Evolutionary conservation across 2,797 vertebrate species (phyloP).

Genomic region (Oophaga sylvatica): DNA sequence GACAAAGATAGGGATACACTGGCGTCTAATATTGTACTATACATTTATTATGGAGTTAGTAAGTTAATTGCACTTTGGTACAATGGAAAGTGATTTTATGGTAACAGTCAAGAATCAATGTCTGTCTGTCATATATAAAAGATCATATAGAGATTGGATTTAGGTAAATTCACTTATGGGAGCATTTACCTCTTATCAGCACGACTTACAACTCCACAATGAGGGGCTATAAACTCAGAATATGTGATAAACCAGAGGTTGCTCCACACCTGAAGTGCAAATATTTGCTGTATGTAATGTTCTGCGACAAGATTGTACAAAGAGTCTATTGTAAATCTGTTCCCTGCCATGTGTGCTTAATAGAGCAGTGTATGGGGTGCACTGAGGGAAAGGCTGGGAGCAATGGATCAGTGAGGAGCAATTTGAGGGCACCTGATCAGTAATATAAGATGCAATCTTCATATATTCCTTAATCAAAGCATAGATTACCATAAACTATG

Average conservation of each 20-base stretch:
- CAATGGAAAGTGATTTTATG: background rate
- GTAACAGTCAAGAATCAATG: background rate
- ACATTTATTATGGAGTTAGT: background rate
- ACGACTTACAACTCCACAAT: constrained; percentile 39
- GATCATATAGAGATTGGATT: constrained; percentile 37
- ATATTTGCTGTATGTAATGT: constrained; percentile 65
- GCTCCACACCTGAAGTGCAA: constrained; percentile 66
- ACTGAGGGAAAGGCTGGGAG: constrained; percentile 7
- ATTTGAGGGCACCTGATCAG: background rate
- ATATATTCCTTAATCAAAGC: background rate
- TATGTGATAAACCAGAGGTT: constrained; percentile 40
- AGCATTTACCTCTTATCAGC: constrained; percentile 50
- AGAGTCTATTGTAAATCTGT: constrained; percentile 61
- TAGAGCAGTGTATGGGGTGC: background rate
- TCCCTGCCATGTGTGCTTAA: constrained; percentile 21
- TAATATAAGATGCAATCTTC: background rate
- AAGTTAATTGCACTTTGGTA: background rate
- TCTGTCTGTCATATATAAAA: background rate
- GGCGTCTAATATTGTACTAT: background rate
- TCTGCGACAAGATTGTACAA: constrained; percentile 62
- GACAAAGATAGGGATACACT: no score
- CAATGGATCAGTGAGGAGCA: background rate
- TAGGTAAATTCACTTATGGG: constrained; percentile 5
- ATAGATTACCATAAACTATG: background rate
- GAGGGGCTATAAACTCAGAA: constrained; percentile 58